Base-by-base conservation (phyloP, 2,797 vertebrate genomes). In the Urosaurus nigricauda region DNA sequence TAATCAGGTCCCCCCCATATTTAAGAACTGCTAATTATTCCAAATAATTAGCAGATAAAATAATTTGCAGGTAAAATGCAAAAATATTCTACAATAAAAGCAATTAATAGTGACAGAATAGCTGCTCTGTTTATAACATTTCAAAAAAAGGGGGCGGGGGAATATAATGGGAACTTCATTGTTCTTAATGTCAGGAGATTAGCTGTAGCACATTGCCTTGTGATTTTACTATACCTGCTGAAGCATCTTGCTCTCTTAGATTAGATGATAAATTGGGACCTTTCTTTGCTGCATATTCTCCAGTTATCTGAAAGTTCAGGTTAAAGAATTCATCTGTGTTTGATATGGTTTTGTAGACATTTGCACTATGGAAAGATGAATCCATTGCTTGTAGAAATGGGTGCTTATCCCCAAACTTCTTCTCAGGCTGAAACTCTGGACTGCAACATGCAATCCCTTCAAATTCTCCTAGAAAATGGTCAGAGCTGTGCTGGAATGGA, bases 281-380 rank as follows among this genome's bases (percentile, higher is more conserved):
- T 89, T 93, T 96, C 74, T 91, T 94, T 92, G 87, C 86, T 94
- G 87, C 65, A 95, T 79, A 43, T 83, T 86, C 85, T 93, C 53
- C 86, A 88, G 35, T 8, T 87, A n/a, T 84, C 90, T 89, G 90
- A 90, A 92, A 94, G 92, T 84, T 79, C 81, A 90, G 40, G 78
- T 73, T 94, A 83, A 87, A 90, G 84, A 91, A 83, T 86, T 94
- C 88, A 79, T 94, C 82, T 7, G 7, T 43, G 85, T 88, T 94
- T 88, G 73, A 26, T 88, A 93, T 92, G 84, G 93, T 90, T 89
- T 92, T 87, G 81, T 89, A 91, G 53, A 92, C 79, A 92, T 73
- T 85, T 87, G 32, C 5, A 75, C 32, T 51, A 47, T 13, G 5
- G 56, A 24, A 14, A 90, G 91, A 94, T 35, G 87, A 91, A 92